Evolutionary conservation across 2,113 vertebrate genomes (phyloP).

Genomic region (Sebastes fasciatus): DNA sequence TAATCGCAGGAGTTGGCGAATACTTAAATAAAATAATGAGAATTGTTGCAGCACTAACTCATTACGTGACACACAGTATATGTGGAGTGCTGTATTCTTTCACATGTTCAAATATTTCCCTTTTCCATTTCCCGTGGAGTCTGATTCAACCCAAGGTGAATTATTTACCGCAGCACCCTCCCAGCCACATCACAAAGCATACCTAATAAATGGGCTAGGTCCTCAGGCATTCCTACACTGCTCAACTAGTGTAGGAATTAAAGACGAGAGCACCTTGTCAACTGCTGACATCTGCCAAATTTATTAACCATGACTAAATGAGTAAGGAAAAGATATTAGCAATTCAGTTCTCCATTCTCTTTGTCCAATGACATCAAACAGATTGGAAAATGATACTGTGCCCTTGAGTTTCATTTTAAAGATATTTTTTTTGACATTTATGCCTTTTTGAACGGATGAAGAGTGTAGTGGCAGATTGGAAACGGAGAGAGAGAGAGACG

Average conservation of each 20-base stretch:
- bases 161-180: slow-evolving; percentile 66
- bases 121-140: slow-evolving; percentile 28
- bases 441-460: background rate
- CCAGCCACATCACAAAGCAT: slow-evolving; percentile 74
- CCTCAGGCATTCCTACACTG: slow-evolving; percentile 37
- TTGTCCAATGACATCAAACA: slow-evolving; percentile 16
- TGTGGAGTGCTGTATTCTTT: background rate
- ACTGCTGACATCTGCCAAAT: slow-evolving; percentile 24
- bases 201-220: slow-evolving; percentile 61
- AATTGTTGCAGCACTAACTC: background rate
- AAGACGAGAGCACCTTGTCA: slow-evolving; percentile 40
- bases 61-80: background rate
- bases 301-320: slow-evolving; percentile 28
- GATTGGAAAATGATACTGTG: background rate
- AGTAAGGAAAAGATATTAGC: slow-evolving; percentile 5
- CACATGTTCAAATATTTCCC: slow-evolving; percentile 13
- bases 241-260: slow-evolving; percentile 19
- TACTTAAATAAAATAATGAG: background rate
- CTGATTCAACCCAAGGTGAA: slow-evolving; percentile 55
- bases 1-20: background rate
- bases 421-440: background rate
- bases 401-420: background rate
- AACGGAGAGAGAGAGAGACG: background rate
- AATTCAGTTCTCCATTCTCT: slow-evolving; percentile 19
- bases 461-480: background rate